Evolutionary conservation across 2,888 invertebrate species (phyloP).

Genomic region (Silvanus unidentatus): DNA sequence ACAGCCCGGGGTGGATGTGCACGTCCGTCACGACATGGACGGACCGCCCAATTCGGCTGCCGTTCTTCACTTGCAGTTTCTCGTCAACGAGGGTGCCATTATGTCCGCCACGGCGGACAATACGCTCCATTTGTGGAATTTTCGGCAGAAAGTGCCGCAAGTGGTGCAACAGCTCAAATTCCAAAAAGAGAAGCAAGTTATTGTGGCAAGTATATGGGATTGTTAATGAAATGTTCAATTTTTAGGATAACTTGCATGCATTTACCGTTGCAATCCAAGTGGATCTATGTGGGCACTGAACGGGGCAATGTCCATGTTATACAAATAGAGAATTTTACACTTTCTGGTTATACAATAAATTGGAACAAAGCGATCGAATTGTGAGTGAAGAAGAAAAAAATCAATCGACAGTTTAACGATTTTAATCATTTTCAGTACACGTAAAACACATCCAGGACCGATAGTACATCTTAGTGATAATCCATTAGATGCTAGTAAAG

Average conservation of each 20-base stretch:
- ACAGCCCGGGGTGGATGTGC: conserved; percentile 93
- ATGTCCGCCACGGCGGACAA: conserved; percentile 95
- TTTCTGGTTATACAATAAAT: conserved; percentile 98
- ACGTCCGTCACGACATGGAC: conserved; percentile 76
- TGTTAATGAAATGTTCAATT: not conserved
- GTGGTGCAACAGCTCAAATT: conserved; percentile 96
- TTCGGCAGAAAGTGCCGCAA: conserved; percentile 88
- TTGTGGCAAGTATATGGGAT: not conserved
- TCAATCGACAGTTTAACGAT: not conserved
- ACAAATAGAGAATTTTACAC: conserved; percentile 90
- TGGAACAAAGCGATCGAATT: conserved; percentile 99
- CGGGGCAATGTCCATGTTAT: conserved; percentile 97
- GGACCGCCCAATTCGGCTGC: conserved; percentile 55
- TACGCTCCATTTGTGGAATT: conserved; percentile 95
- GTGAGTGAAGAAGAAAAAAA: conserved; percentile 59
- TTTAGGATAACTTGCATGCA: conserved; percentile 88
- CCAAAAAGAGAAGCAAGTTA: conserved; percentile 94
- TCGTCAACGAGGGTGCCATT: conserved; percentile 95
- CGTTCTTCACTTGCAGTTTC: conserved; percentile 87
- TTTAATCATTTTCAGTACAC: conserved; percentile 57
- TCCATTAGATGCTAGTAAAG: conserved; percentile 94
- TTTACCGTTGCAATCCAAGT: conserved; percentile 95
- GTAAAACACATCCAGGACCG: conserved; percentile 93
- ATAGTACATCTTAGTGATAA: conserved; percentile 96
- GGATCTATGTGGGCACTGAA: conserved; percentile 98